phyloP scores from a whole-genome alignment of 2,888 invertebrate species.

The Chalcis sispes region DNA sequence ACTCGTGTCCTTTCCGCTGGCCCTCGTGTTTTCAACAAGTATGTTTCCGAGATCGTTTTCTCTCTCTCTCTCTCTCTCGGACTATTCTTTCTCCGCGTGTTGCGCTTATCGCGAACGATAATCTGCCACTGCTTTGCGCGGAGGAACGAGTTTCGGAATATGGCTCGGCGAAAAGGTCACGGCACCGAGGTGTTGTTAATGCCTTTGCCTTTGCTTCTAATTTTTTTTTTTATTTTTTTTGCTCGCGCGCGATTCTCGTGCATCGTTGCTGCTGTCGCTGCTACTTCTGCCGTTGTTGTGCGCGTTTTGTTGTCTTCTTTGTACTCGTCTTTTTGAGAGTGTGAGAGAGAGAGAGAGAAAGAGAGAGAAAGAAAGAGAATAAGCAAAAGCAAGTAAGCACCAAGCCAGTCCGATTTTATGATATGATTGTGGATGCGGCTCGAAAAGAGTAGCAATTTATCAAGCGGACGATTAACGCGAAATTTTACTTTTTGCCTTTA shows the following conservation, averaged over 20 bases:
- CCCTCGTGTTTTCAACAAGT: conserved; percentile 49
- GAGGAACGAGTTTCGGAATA: conserved; percentile 53
- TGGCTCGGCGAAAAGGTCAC: conserved; percentile 31
- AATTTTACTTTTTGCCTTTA: no score
- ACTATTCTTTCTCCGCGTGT: conserved; percentile 36
- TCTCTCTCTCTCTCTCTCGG: conserved; percentile 13
- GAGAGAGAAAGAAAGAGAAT: no score
- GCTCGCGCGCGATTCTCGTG: neutral
- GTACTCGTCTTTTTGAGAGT: conserved; percentile 26
- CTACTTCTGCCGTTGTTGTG: no score
- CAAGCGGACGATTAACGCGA: conserved; percentile 49
- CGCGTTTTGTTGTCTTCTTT: conserved; percentile 19
- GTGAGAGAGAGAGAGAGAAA: conserved; percentile 7
- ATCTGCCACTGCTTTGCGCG: conserved; percentile 56
- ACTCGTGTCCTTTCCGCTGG: conserved; percentile 4
- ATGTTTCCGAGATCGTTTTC: conserved; percentile 37
- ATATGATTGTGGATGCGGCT: conserved; percentile 47
- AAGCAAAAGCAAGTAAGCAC: no score
- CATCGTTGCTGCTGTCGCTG: no score
- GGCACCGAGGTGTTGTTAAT: conserved; percentile 54
- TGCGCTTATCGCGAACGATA: conserved; percentile 52
- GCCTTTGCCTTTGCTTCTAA: conserved; percentile 24
- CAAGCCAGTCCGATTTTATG: conserved; percentile 49
- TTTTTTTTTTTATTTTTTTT: conserved; percentile 15
- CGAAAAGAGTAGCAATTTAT: conserved; percentile 50